Evolutionary conservation across 2,888 invertebrate species (phyloP), one percentile per base, ranked within the genome.

Genomic region (Gastrophysa polygoni): DNA sequence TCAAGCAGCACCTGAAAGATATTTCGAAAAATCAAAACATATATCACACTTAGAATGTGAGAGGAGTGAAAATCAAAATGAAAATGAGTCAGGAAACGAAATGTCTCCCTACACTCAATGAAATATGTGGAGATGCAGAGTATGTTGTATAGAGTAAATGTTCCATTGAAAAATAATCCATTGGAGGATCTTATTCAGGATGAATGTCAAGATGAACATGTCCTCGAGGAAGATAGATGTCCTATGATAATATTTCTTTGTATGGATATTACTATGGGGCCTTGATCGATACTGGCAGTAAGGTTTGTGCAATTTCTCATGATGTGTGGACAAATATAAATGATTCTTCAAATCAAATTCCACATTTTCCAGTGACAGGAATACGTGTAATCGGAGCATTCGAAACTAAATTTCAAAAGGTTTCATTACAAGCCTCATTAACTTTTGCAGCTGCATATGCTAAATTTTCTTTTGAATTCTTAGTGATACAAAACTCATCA

Each of bases 201-300:
- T 24, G 24, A 24, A 24, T 7, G 7, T 24, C 24, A 24, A 24
- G 24, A 24, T 24, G 24, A 24, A 24, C 24, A 24, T 24, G 24
- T 24, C 7, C 24, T 24, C 24, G 24, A 24, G 24, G 24, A 24
- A 24, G 7, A 24, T 24, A 3, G 7, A 5, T 24, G 24, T 24
- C 46, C 46, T 11, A 18, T 46, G 1, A 18, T 46, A 16, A 46
- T 46, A 46, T 46, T 16, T 46, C 17, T 16, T 46, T 46, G 16
- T 46, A 46, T 46, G 46, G 46, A 46, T 46, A 46, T 46, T 16
- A 46, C 17, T 16, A 18, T 46, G 46, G 46, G 14, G 46, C 46
- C 14, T 46, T 46, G 11, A 18, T 46, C 2, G 46, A 46, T 16
- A 46, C 46, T 18, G 46, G 46, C 4, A 17, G 46, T 46, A 18